Evolutionary conservation across 2,797 vertebrate genomes (phyloP).

Genomic region (Acrocephalus scirpaceus): DNA sequence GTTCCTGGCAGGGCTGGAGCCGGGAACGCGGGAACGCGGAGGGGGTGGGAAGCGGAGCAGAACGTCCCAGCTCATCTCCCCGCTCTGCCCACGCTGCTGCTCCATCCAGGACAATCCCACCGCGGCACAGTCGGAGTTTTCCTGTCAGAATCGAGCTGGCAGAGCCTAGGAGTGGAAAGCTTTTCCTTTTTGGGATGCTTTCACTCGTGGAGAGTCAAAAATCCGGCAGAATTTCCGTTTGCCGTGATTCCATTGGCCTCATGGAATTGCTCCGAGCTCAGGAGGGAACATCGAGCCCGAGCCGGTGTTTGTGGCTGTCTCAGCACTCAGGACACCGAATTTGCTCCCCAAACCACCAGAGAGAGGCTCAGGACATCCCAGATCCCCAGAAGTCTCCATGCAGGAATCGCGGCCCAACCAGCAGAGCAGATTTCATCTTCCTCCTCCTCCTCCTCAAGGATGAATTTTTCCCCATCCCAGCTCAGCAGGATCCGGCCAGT

Average conservation of each 20-base stretch:
- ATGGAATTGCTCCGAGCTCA: fast-evolving
- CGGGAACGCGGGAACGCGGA: background rate
- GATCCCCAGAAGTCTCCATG: background rate
- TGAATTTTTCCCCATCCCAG: background rate
- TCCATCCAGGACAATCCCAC: fast-evolving
- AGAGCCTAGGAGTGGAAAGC: background rate
- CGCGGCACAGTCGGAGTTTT: fast-evolving
- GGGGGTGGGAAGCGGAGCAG: background rate
- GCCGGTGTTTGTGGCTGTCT: background rate
- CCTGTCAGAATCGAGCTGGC: fast-evolving
- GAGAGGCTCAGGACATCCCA: fast-evolving
- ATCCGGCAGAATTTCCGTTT: background rate
- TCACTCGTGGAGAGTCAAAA: fast-evolving
- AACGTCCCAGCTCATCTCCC: background rate
- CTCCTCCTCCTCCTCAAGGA: background rate
- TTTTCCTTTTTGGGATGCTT: background rate
- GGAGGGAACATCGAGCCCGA: background rate
- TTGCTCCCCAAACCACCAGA: background rate
- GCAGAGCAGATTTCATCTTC: background rate
- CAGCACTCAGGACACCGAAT: background rate
- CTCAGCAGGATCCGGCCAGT: fast-evolving
- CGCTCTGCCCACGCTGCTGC: background rate
- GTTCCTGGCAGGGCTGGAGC: background rate
- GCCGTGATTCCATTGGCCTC: fast-evolving
- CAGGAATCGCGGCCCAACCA: fast-evolving